Evolutionary conservation across 2,797 vertebrate species (phyloP), one percentile per base, ranked within the genome.

Genomic region (Catharus ustulatus): DNA sequence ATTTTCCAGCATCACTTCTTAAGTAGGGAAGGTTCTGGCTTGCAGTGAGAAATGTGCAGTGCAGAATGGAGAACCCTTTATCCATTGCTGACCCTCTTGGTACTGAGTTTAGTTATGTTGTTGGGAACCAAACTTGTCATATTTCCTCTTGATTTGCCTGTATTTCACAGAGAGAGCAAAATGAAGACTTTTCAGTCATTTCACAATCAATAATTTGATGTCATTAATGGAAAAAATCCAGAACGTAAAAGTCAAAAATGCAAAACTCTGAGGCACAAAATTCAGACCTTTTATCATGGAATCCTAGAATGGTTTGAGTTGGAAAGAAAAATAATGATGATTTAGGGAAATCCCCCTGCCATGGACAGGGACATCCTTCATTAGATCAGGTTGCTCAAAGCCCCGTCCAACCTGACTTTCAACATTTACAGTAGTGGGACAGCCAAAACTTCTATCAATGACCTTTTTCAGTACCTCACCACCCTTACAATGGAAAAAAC

Each of bases 401-500:
- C 6, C 13, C 34, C 0, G 0, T 81, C 54, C 45, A 52, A 5
- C 7, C 1, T 64, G 34, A 32, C 11, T 8, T 73, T 88, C 14
- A 84, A 32, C 11, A 38, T 18, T 89, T 84, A 64, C 34, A 18
- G 1, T 16, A 45, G 38, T 29, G 7, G 13, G 9, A 27, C 21
- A 77, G 42, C 7, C 23, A 58, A 23, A 62, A 8, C 5, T 49
- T 76, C 24, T 52, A 3, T 63, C 21, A 40, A 13, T 4, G 68
- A 42, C 5, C 15, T 59, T 8, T 71, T 74, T 11, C 77, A 36
- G 8, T 21, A 8, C 42, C 36, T 86, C 13, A 69, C 4, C 18
- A 49, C 7, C 2, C 9, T 59, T 32, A 51, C 5, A 3, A 1
- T 14, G 23, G 13, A 22, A n/a, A 22, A 27, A 30, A 7, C 0